A percentile compares a stretch with the other conserved stretches of the same genome.
Evolutionary conservation across 1,140 invertebrate genomes (phyloP).

Genomic region (Gerris buenoi): DNA sequence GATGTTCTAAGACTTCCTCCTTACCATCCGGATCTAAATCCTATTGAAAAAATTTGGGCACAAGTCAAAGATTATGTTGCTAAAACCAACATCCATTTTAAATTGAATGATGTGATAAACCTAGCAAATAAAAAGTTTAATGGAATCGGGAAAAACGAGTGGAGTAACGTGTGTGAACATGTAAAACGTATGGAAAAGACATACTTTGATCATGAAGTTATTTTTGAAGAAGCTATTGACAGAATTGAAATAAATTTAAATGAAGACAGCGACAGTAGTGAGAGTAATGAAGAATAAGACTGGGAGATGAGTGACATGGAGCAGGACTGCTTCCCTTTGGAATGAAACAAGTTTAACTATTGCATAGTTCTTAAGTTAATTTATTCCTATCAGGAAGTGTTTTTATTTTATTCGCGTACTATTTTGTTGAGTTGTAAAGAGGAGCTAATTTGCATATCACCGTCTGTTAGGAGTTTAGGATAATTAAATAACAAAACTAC

Average conservation of each 20-base stretch:
- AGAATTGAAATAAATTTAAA: background rate
- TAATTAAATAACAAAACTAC: too few relatives aligned
- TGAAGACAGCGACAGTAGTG: too few relatives aligned
- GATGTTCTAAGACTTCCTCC: constrained; percentile 17
- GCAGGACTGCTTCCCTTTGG: too few relatives aligned
- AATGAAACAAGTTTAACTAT: too few relatives aligned
- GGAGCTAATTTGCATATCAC: too few relatives aligned
- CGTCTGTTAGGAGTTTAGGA: too few relatives aligned
- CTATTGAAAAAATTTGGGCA: constrained; percentile 21
- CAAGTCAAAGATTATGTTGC: constrained; percentile 14
- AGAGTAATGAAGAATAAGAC: too few relatives aligned
- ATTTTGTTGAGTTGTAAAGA: too few relatives aligned
- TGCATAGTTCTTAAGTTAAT: too few relatives aligned
- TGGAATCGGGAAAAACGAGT: background rate
- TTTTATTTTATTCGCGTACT: too few relatives aligned
- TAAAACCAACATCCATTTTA: background rate
- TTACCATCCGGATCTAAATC: constrained; percentile 21
- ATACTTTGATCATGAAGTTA: background rate
- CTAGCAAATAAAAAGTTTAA: background rate
- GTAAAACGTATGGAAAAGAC: background rate
- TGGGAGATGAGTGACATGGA: too few relatives aligned
- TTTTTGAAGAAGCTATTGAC: background rate
- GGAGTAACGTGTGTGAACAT: background rate
- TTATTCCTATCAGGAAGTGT: too few relatives aligned
- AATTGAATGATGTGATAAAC: background rate